A percentile compares a stretch with the other conserved stretches of the same genome.
phyloP scores from a whole-genome alignment of 2,888 invertebrate species.

The Phania funesta region DNA sequence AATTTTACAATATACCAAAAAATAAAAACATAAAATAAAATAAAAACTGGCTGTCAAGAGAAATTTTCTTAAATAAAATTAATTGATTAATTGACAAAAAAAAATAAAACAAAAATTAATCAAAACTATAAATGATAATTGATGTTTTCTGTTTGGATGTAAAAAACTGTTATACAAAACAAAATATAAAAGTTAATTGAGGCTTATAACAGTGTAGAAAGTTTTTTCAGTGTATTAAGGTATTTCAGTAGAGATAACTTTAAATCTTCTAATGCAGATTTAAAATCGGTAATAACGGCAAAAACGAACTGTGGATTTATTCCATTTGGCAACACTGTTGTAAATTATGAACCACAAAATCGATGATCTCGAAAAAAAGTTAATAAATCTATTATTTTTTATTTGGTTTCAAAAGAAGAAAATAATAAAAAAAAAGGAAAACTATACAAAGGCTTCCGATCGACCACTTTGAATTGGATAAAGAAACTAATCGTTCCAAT shows the following conservation, averaged over 20 bases:
- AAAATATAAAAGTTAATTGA: slow-evolving; percentile 1
- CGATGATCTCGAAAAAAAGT: too few species aligned
- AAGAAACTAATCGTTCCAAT: too few species aligned
- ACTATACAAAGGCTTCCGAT: too few species aligned
- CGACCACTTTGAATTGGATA: too few species aligned
- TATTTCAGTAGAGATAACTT: background rate
- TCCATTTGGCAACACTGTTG: too few species aligned
- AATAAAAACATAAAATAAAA: slow-evolving; percentile 1
- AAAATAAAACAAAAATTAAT: background rate
- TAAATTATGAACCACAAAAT: background rate
- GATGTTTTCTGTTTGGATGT: slow-evolving; percentile 21
- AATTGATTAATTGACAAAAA: background rate
- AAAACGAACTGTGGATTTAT: background rate
- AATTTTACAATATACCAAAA: slow-evolving; percentile 55
- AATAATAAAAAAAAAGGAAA: too few species aligned
- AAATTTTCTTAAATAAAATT: slow-evolving; percentile 30
- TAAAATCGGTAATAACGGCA: background rate
- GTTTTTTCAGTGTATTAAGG: slow-evolving; percentile 12
- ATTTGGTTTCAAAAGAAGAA: too few species aligned
- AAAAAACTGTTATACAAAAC: background rate
- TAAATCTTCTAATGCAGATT: background rate
- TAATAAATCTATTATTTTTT: too few species aligned
- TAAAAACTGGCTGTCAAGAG: slow-evolving; percentile 42
- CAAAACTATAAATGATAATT: background rate
- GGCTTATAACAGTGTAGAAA: background rate